Conservation (phyloP, 2,888 invertebrate genomes). For the Papilio elwesi region DNA sequence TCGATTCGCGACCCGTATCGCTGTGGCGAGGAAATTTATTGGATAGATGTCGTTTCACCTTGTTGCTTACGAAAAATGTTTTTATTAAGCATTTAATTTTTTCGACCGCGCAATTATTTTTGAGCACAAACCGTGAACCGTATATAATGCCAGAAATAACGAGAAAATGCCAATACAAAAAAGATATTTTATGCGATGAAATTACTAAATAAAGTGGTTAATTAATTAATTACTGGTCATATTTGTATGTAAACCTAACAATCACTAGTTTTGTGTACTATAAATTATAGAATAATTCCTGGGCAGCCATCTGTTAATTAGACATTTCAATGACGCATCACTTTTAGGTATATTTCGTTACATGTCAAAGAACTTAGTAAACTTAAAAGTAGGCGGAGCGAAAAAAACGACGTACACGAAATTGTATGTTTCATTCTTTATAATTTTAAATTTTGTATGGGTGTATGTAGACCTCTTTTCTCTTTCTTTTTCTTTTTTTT, state of each 20-base stretch:
- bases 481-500: neutral
- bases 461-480: neutral
- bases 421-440: too few species aligned
- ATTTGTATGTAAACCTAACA: too few species aligned
- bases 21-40: slow-evolving; percentile 67
- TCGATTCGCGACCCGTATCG: slow-evolving; percentile 67
- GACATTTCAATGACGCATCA: too few species aligned
- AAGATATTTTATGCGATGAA: neutral
- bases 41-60: slow-evolving; percentile 60
- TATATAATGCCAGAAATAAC: too few species aligned
- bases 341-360: too few species aligned
- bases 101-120: neutral
- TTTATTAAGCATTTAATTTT: slow-evolving; percentile 28
- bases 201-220: neutral
- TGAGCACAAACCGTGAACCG: neutral
- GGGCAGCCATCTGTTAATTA: too few species aligned
- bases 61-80: slow-evolving; percentile 45
- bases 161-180: slow-evolving; percentile 3
- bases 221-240: neutral
- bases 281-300: too few species aligned
- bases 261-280: too few species aligned
- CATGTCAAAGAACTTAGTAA: too few species aligned
- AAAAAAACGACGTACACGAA: too few species aligned
- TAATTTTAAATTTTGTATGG: too few species aligned
- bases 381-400: too few species aligned